phyloP scores from a whole-genome alignment of 2,888 invertebrate genomes.

The Tribolium freemani region DNA sequence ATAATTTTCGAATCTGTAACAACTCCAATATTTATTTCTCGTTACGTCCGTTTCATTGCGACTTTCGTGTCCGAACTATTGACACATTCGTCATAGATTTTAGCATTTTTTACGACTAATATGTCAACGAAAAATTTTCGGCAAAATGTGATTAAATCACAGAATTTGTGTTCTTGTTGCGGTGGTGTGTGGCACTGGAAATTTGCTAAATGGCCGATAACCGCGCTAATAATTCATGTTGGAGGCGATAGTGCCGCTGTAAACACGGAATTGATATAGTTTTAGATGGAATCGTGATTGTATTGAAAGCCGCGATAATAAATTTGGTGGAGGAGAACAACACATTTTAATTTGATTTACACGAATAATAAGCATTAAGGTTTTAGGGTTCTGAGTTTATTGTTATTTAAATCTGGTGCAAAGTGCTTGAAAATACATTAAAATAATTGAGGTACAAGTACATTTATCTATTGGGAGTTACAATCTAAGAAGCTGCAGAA shows the following conservation, averaged over 20 bases:
- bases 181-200: background rate
- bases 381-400: too few species aligned
- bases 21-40: slow-evolving; percentile 32
- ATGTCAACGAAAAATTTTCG: background rate
- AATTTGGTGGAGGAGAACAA: background rate
- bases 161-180: background rate
- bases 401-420: too few species aligned
- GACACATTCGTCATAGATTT: slow-evolving; percentile 5
- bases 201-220: slow-evolving; percentile 12
- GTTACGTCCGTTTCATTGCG: slow-evolving; percentile 27
- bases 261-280: slow-evolving; percentile 17
- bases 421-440: too few species aligned
- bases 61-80: slow-evolving; percentile 4
- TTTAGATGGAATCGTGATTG: slow-evolving; percentile 2
- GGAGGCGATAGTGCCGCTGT: background rate
- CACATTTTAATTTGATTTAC: too few species aligned
- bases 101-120: too few species aligned
- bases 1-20: slow-evolving; percentile 23
- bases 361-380: too few species aligned
- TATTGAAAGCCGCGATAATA: slow-evolving; percentile 7
- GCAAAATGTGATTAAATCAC: background rate
- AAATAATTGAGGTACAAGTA: too few species aligned
- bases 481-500: too few species aligned
- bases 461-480: too few species aligned
- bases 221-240: slow-evolving; percentile 2